These are phyloP conservation scores for Spilogale gracilis DNA, from an alignment of 2,113 vertebrate species.

Conservation along the genomic window DNA sequence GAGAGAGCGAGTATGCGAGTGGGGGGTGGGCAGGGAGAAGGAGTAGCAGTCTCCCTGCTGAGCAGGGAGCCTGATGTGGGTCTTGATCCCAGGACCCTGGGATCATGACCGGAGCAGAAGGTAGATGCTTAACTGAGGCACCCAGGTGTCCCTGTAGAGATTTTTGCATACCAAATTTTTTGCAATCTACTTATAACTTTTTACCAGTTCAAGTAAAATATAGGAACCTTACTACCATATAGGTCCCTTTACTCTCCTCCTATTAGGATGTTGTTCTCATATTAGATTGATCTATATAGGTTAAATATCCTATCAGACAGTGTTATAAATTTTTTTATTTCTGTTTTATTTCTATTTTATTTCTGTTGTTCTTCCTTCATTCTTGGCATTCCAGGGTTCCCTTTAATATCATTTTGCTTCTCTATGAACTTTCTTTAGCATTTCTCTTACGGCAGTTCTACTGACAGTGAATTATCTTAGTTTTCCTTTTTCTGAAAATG, in stretches of 20 bases:
- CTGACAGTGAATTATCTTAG: background rate
- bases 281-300: background rate
- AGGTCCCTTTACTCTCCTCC: background rate
- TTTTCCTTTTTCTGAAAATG: background rate
- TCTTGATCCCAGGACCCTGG: no score
- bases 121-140: background rate
- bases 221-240: background rate
- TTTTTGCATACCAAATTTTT: background rate
- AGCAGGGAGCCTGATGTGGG: no score
- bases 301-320: background rate
- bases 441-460: background rate
- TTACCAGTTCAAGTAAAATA: background rate
- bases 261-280: background rate
- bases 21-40: background rate
- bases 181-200: background rate
- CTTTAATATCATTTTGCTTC: background rate
- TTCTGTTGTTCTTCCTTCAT: background rate
- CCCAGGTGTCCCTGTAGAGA: background rate
- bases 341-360: no score
- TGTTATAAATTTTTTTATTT: background rate
- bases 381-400: background rate
- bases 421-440: background rate
- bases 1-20: background rate
- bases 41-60: background rate
- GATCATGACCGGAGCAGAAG: background rate